Evolutionary conservation across 1,140 invertebrate genomes (phyloP).

Genomic region (Maconellicoccus hirsutus): DNA sequence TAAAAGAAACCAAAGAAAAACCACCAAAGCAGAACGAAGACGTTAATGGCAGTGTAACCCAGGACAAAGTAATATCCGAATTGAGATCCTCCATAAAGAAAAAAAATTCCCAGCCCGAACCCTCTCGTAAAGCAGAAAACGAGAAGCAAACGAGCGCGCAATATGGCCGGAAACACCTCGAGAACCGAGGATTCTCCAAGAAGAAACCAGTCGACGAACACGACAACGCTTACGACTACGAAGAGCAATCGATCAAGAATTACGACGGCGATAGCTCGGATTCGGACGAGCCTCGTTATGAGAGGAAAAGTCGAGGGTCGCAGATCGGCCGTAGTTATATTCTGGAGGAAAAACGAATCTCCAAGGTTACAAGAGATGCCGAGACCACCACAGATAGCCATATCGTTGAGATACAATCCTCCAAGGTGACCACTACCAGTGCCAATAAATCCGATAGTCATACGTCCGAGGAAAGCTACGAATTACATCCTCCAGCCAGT

Average conservation of each 20-base stretch:
- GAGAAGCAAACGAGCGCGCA: conserved; percentile 18
- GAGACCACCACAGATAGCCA: not conserved
- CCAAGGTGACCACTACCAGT: not conserved
- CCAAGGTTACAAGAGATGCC: conserved; percentile 19
- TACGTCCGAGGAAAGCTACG: conserved; percentile 25
- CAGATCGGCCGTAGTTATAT: conserved; percentile 12
- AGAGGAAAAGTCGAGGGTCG: conserved; percentile 14
- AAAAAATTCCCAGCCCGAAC: conserved; percentile 11
- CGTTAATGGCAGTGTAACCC: not conserved
- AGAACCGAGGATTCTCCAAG: conserved; percentile 25
- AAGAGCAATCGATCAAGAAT: conserved; percentile 18
- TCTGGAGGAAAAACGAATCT: conserved; percentile 12
- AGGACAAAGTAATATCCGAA: conserved; percentile 14
- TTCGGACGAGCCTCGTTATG: not conserved
- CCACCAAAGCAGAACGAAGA: not conserved
- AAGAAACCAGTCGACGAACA: conserved; percentile 19
- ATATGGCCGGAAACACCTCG: conserved; percentile 23
- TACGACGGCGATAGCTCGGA: not conserved
- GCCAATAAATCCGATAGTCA: conserved; percentile 4
- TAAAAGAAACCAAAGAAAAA: not conserved
- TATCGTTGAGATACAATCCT: not conserved
- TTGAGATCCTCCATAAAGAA: conserved; percentile 14
- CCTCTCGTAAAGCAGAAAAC: not conserved
- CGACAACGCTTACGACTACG: conserved; percentile 1
- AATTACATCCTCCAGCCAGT: conserved; percentile 25